phyloP scores from a whole-genome alignment of 2,797 vertebrate genomes.

The Toxotes lorentzi region DNA sequence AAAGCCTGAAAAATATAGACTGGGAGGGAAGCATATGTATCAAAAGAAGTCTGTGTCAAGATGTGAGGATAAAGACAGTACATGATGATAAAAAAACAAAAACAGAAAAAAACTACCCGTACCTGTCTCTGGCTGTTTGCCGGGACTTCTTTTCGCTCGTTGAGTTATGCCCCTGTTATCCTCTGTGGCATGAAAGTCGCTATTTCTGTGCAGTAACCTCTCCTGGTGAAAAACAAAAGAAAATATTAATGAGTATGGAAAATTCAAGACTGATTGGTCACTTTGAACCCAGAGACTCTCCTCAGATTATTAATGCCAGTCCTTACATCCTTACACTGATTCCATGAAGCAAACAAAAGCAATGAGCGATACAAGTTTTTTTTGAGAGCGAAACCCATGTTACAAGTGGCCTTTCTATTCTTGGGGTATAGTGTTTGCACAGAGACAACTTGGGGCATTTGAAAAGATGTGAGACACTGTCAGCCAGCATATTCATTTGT shows the following conservation, averaged over 20 bases:
- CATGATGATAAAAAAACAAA: not conserved
- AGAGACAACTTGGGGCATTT: slow-evolving; percentile 76
- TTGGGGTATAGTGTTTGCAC: slow-evolving; percentile 75
- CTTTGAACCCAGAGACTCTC: slow-evolving; percentile 6
- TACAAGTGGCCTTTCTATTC: slow-evolving; percentile 69
- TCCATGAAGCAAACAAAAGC: slow-evolving; percentile 39
- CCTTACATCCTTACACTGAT: slow-evolving; percentile 24
- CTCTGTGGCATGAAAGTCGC: slow-evolving; percentile 83
- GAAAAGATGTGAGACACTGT: slow-evolving; percentile 68
- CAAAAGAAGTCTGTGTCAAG: not conserved
- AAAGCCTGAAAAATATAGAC: slow-evolving; percentile 2
- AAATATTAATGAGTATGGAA: slow-evolving; percentile 23
- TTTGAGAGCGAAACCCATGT: slow-evolving; percentile 62
- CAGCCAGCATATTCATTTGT: slow-evolving; percentile 69
- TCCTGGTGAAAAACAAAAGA: slow-evolving; percentile 82
- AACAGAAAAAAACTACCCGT: slow-evolving; percentile 21
- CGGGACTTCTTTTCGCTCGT: slow-evolving; percentile 91
- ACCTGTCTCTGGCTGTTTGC: slow-evolving; percentile 82
- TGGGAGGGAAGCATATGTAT: not conserved
- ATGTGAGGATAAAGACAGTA: slow-evolving; percentile 20
- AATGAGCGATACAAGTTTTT: slow-evolving; percentile 43
- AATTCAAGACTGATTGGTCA: slow-evolving; percentile 11
- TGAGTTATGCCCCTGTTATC: slow-evolving; percentile 86
- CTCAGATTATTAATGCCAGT: slow-evolving; percentile 30
- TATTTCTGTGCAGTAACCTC: slow-evolving; percentile 86